These are phyloP conservation scores for Caenorhabditis sp. DNA, from an alignment of 2,888 invertebrate species.

Conservation along the genomic window DNA sequence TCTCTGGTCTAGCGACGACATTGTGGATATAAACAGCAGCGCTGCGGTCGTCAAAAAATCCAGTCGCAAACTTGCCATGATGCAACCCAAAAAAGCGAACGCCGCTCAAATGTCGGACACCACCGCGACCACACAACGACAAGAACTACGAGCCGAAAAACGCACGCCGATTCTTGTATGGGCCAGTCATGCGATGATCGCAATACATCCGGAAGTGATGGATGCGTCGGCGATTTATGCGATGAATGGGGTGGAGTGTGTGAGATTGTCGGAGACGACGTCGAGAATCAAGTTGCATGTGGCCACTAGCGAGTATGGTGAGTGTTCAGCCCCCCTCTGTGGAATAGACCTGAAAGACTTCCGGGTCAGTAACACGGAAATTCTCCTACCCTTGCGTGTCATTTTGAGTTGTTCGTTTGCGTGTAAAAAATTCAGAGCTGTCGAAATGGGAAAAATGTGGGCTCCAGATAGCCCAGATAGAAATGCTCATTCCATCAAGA, in stretches of 20 bases:
- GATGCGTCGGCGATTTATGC: conserved; percentile 12
- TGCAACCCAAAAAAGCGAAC: not conserved
- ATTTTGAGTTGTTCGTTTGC: too few species aligned
- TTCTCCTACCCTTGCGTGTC: too few species aligned
- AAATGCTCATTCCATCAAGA: too few species aligned
- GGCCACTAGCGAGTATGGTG: not conserved
- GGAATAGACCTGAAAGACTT: too few species aligned
- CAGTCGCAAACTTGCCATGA: not conserved
- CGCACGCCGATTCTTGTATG: conserved; percentile 27
- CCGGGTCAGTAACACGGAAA: too few species aligned
- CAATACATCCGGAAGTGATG: conserved; percentile 23
- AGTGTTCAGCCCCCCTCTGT: too few species aligned
- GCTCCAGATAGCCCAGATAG: too few species aligned
- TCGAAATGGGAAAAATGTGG: too few species aligned
- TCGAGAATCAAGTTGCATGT: conserved; percentile 1
- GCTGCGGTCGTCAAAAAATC: not conserved
- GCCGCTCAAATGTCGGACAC: not conserved
- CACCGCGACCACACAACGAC: not conserved
- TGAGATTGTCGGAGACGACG: conserved; percentile 10
- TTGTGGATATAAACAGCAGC: not conserved
- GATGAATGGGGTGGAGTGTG: conserved; percentile 8
- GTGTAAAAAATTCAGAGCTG: too few species aligned
- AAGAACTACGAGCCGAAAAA: conserved; percentile 10
- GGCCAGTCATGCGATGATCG: conserved; percentile 21
- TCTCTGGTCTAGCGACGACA: not conserved